These are phyloP conservation scores for Zelleria hepariella DNA, from an alignment of 2,888 invertebrate genomes.

Conservation along the genomic window DNA sequence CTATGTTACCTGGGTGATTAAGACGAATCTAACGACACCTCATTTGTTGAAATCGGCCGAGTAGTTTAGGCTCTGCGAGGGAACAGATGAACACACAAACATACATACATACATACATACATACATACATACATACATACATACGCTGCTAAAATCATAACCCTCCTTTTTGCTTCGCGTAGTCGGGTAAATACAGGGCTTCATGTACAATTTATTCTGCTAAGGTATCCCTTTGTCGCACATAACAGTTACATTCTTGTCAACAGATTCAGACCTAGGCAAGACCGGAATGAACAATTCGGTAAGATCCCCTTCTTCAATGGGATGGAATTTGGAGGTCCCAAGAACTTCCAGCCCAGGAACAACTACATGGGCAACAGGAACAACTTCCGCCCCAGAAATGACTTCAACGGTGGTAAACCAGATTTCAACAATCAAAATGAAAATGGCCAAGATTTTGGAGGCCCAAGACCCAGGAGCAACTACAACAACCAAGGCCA, in stretches of 20 bases:
- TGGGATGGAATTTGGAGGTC: slow-evolving; percentile 64
- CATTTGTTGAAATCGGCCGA: too few species aligned
- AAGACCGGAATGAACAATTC: slow-evolving; percentile 77
- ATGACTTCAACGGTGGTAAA: slow-evolving; percentile 62
- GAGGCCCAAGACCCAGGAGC: slow-evolving; percentile 58
- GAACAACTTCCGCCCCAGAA: slow-evolving; percentile 58
- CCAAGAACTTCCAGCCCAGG: slow-evolving; percentile 62
- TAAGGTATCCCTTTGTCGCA: slow-evolving; percentile 8
- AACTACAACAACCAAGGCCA: slow-evolving; percentile 50
- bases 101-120: too few species aligned
- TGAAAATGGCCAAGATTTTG: slow-evolving; percentile 61
- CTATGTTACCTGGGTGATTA: too few species aligned
- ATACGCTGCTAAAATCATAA: too few species aligned
- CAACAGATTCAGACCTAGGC: slow-evolving; percentile 71
- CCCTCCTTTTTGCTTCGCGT: too few species aligned
- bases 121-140: too few species aligned
- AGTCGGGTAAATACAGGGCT: too few species aligned
- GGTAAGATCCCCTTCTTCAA: slow-evolving; percentile 69
- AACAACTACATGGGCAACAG: slow-evolving; percentile 48
- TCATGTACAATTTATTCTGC: too few species aligned
- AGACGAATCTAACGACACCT: too few species aligned
- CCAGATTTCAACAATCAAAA: slow-evolving; percentile 51
- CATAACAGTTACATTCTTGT: not conserved
- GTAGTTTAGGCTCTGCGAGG: too few species aligned
- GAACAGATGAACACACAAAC: too few species aligned